A percentile compares a stretch with the other conserved stretches of the same genome.
Conservation (phyloP, 2,888 invertebrate species). For the Muscina levida region DNA sequence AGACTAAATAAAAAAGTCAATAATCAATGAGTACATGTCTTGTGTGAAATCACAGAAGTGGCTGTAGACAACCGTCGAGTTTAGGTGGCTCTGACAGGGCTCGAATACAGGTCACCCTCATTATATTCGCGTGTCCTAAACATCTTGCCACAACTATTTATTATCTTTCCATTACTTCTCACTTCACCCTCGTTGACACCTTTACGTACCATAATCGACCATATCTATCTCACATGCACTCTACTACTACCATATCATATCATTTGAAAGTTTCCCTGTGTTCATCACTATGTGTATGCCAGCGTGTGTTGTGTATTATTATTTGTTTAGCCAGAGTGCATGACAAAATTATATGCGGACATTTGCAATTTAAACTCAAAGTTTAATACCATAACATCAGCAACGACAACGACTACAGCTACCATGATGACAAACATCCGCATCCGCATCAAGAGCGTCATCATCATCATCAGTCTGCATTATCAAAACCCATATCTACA, state of each 20-base stretch:
- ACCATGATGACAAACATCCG: neutral
- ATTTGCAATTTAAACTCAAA: slow-evolving; percentile 65
- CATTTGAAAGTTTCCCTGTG: too few species aligned
- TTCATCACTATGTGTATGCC: slow-evolving; percentile 21
- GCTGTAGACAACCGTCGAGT: too few species aligned
- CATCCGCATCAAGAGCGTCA: slow-evolving; percentile 3
- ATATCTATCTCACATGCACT: neutral
- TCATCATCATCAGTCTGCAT: neutral
- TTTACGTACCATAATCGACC: slow-evolving; percentile 17
- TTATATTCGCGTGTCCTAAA: too few species aligned
- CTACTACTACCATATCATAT: too few species aligned
- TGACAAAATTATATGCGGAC: slow-evolving; percentile 66
- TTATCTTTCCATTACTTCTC: too few species aligned
- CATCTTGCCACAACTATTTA: too few species aligned
- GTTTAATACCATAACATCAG: slow-evolving; percentile 32
- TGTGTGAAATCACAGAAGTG: too few species aligned
- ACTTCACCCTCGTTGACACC: neutral
- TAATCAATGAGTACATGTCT: too few species aligned
- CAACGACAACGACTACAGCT: neutral
- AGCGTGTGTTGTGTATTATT: slow-evolving; percentile 26
- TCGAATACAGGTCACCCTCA: too few species aligned
- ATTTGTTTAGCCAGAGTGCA: slow-evolving; percentile 62
- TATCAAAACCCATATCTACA: neutral
- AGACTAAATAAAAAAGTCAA: too few species aligned
- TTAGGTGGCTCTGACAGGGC: too few species aligned